Percentiles rank a stretch among this genome's conserved stretches.
Conservation (phyloP, 2,797 vertebrate genomes). For the Dermochelys coriacea region DNA sequence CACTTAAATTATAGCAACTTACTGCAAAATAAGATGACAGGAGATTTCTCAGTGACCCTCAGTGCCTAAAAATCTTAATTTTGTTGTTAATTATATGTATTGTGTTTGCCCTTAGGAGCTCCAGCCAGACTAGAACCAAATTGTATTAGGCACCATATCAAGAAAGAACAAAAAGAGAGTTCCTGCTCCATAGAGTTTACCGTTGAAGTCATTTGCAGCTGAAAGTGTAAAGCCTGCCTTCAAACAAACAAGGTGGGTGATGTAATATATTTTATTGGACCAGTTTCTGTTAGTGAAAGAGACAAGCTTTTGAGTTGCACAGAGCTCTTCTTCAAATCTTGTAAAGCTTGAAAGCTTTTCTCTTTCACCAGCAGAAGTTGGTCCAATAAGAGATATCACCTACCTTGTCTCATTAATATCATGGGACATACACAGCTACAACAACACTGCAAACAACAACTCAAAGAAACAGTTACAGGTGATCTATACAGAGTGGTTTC, state of each 20-base stretch:
- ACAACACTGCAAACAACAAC: neutral
- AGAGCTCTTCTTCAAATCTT: neutral
- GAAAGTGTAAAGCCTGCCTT: neutral
- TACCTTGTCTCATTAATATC: neutral
- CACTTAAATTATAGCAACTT: neutral
- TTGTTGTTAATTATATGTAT: neutral
- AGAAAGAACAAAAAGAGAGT: neutral
- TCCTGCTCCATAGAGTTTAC: neutral
- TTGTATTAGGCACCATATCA: neutral
- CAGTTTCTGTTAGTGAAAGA: neutral
- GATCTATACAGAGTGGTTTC: neutral
- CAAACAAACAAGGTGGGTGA: neutral
- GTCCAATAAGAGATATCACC: neutral
- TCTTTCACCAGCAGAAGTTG: neutral
- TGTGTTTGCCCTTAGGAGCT: neutral
- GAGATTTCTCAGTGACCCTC: neutral
- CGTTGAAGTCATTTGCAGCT: neutral
- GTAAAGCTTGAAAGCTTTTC: neutral
- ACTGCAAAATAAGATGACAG: neutral
- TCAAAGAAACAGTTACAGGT: neutral
- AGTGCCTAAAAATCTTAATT: neutral
- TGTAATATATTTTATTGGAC: neutral
- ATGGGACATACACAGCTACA: neutral
- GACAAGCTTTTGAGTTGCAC: neutral
- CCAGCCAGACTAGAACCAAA: neutral